Evolutionary conservation across 2,888 invertebrate genomes (phyloP), one percentile per base, ranked within the genome.

Genomic region (Camponotus fellah): DNA sequence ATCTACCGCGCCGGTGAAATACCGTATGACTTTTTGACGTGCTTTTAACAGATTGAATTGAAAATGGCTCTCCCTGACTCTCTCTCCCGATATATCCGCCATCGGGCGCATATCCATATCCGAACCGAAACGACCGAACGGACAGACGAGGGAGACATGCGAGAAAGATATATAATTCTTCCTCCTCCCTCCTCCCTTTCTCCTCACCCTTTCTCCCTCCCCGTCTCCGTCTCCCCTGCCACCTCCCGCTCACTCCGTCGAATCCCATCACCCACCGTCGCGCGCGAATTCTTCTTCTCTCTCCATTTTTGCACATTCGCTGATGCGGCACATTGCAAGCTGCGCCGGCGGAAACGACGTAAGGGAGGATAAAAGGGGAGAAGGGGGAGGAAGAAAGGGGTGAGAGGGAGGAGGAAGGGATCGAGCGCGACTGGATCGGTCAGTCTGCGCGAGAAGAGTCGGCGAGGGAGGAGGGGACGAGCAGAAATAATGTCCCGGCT

Each of bases 11-110:
- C 74, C 87, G 86, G 91, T 93, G 93, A 93, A 93, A 94, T 93
- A 94, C 93, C 92, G 92, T 93, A 91, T 91, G 93, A 94, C 93
- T 94, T 94, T 94, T 94, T 93, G 94, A 94, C 94, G 94, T 93
- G 94, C 91, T 92, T 94, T 92, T 93, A 94, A 94, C 94, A 93
- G 93, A 94, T 93, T 93, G 94, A 93, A 94, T 93, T 93, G 93
- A 93, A 94, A 94, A 94, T 93, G 93, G 93, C 92, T 91, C 92
- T 91, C 89, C 91, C 93, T 92, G 93, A 92, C 89, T 91, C 93
- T 92, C 93, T 86, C 46, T 79, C 85, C 90, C 84, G 93, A 93
- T 93, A 93, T 92, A 93, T 92, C 89, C 77, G 46, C 49, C 40
- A 60, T 91, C 58, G 26, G 86, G 89, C 89, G 88, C 91, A 92